Evolutionary conservation across 2,113 vertebrate species (phyloP).

Genomic region (Hucho hucho): DNA sequence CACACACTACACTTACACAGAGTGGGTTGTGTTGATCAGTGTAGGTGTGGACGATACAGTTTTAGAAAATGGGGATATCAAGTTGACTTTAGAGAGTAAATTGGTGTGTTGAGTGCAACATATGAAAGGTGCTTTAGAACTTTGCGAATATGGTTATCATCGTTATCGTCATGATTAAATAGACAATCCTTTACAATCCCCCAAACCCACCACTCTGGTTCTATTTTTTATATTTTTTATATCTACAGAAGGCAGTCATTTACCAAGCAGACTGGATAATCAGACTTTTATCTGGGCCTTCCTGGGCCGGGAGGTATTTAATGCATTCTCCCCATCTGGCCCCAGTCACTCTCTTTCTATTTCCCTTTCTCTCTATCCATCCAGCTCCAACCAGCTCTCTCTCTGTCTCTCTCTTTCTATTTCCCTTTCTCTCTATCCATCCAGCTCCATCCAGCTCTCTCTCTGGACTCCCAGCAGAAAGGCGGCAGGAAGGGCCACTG

Average conservation of each 20-base stretch:
- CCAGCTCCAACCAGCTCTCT: neutral
- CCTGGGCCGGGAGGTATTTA: conserved; percentile 25
- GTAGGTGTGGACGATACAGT: neutral
- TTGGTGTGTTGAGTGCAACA: neutral
- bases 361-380: conserved; percentile 9
- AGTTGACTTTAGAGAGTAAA: neutral
- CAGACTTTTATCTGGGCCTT: neutral
- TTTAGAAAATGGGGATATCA: too few species aligned
- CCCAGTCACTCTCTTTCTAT: neutral
- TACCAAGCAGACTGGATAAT: neutral
- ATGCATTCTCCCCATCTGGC: conserved; percentile 38
- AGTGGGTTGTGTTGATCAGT: neutral
- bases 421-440: conserved; percentile 13
- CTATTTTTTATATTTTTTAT: neutral
- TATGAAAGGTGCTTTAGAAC: neutral
- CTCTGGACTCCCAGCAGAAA: conserved; percentile 48
- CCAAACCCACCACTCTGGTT: neutral
- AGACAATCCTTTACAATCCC: neutral
- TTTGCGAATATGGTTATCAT: neutral
- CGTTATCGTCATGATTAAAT: neutral
- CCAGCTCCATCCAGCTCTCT: conserved; percentile 7
- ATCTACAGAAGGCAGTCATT: too few species aligned
- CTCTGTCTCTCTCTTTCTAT: conserved; percentile 11
- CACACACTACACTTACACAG: neutral
- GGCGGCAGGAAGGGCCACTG: conserved; percentile 40